Conservation (phyloP, 2,888 invertebrate genomes). For the Adela reaumurella region DNA sequence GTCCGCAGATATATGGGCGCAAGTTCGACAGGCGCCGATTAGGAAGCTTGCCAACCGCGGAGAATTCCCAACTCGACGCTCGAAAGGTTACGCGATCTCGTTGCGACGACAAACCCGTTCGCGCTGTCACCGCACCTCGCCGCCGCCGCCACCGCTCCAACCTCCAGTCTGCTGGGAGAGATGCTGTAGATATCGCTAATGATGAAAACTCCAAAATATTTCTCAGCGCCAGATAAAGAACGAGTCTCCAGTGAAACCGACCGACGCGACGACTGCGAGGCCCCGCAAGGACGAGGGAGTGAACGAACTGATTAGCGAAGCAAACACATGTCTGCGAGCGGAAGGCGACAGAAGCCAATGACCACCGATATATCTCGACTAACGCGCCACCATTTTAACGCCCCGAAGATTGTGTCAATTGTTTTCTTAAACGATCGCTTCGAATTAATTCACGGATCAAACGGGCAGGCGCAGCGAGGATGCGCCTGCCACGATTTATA, state of each 20-base stretch:
- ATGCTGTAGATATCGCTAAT: neutral
- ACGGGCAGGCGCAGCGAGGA: neutral
- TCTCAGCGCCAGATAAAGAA: neutral
- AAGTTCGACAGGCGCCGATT: slow-evolving; percentile 42
- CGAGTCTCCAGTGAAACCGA: too few species aligned
- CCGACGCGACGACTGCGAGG: too few species aligned
- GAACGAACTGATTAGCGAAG: neutral
- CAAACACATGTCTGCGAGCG: neutral
- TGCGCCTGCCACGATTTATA: neutral
- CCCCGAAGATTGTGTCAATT: neutral
- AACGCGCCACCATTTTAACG: neutral
- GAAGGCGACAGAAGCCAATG: neutral
- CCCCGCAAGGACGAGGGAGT: neutral
- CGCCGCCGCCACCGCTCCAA: too few species aligned
- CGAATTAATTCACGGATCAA: neutral
- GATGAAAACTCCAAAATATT: neutral
- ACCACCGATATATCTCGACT: neutral
- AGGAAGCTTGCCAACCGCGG: slow-evolving; percentile 43
- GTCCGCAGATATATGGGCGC: slow-evolving; percentile 36
- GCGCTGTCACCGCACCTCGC: neutral
- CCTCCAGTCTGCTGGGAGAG: neutral
- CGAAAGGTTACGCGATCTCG: neutral
- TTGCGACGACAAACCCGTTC: neutral
- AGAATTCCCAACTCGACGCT: slow-evolving; percentile 2
- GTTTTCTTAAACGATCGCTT: neutral